Evolutionary conservation across 1,140 invertebrate genomes (phyloP).

Genomic region (Drosophila varians): DNA sequence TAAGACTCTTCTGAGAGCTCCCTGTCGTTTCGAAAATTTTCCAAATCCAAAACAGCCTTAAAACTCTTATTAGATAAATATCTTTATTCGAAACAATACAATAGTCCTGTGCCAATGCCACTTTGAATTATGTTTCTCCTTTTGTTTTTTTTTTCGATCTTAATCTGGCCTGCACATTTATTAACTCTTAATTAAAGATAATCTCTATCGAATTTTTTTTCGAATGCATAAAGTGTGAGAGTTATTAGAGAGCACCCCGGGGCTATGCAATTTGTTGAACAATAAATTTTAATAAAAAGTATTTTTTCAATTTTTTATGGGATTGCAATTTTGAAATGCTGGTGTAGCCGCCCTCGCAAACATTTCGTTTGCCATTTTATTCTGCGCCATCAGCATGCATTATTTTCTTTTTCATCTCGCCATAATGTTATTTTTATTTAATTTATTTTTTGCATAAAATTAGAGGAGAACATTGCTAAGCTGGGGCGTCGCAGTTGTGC

Average conservation of each 20-base stretch:
- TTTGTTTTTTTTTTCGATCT: constrained; percentile 26
- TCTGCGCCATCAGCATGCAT: constrained; percentile 3
- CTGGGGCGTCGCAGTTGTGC: constrained; percentile 59
- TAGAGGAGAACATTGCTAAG: constrained; percentile 4
- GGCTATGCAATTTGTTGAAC: constrained; percentile 42
- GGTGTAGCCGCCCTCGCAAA: constrained; percentile 37
- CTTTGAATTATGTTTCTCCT: constrained; percentile 26
- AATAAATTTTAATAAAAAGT: constrained; percentile 36
- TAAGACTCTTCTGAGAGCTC: too few species aligned
- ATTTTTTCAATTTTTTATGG: too few species aligned
- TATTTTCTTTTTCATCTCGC: constrained; percentile 22
- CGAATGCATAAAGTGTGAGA: constrained; percentile 22
- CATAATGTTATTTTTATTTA: constrained; percentile 38
- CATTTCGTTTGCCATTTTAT: constrained; percentile 70
- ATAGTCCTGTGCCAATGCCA: constrained; percentile 32
- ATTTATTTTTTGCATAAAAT: constrained; percentile 47
- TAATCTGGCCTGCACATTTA: constrained; percentile 33
- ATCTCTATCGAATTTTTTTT: constrained; percentile 34
- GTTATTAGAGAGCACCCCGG: constrained; percentile 43
- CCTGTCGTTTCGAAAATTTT: not conserved
- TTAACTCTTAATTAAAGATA: constrained; percentile 50
- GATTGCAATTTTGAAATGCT: constrained; percentile 11
- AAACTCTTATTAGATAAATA: constrained; percentile 4
- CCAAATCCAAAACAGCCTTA: not conserved
- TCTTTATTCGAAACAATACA: constrained; percentile 24